Conservation (phyloP, 2,113 vertebrate species). For the Lampris megalopsis region DNA sequence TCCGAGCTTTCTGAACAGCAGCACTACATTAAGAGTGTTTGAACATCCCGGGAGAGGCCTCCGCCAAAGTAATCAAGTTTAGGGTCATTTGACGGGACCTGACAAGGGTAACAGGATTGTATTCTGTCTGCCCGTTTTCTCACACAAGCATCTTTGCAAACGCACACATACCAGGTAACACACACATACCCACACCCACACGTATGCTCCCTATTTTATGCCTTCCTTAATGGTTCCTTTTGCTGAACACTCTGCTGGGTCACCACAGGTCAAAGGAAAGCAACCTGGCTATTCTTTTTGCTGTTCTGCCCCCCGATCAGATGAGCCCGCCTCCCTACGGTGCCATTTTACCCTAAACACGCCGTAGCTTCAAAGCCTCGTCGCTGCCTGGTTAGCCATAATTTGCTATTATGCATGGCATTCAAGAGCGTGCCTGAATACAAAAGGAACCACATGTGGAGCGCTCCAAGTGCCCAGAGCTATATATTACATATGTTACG, state of each 20-base stretch:
- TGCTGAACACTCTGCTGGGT: constrained; percentile 32
- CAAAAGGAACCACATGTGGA: constrained; percentile 76
- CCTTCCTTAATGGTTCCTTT: background rate
- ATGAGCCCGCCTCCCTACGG: constrained; percentile 46
- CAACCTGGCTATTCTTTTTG: constrained; percentile 30
- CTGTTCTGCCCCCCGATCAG: constrained; percentile 47
- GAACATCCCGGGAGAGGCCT: constrained; percentile 48
- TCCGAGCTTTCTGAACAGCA: constrained; percentile 29
- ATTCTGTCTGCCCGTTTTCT: constrained; percentile 12
- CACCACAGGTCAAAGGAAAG: constrained; percentile 23
- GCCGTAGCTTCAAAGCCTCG: constrained; percentile 68
- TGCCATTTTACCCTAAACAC: constrained; percentile 65
- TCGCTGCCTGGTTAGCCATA: constrained; percentile 72
- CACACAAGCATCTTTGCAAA: background rate
- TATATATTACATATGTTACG: constrained; percentile 73
- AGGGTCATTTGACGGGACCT: constrained; percentile 57
- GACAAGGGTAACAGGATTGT: constrained; percentile 39
- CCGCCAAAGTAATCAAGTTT: constrained; percentile 59
- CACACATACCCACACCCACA: constrained; percentile 2
- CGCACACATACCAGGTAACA: constrained; percentile 1
- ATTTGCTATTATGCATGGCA: constrained; percentile 75
- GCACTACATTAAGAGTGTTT: constrained; percentile 29
- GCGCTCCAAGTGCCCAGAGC: constrained; percentile 54
- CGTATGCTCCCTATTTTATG: background rate
- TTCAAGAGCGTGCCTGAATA: constrained; percentile 57